Base-by-base conservation (phyloP, 2,113 vertebrate species). In the Hyla sarda region DNA sequence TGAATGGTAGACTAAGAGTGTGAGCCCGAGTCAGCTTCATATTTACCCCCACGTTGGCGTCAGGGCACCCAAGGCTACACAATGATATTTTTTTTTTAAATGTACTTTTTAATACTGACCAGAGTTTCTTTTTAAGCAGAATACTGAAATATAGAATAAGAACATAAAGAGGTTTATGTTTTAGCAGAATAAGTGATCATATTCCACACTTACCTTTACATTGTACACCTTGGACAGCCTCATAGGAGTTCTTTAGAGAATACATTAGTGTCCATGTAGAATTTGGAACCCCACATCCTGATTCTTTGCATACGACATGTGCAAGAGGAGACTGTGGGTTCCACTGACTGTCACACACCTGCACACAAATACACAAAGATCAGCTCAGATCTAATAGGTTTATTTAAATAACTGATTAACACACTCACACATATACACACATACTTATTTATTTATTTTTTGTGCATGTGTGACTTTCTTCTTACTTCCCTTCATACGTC, bases 301-400 rank as follows among this genome's bases (percentile, higher is more conserved):
- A 72, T 86, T 86, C 84, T 32, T 32, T 25, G 32, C 84, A 86
- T 5, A 86, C 65, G 0, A 86, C 84, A 0, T 60, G 47, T 12
- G 84, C 84, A 3, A 86, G 84, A 9, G 76, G 62, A 1, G 84
- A 86, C 6, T 80, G 62, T 17, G 41, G 62, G 21, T 34, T 72
- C 84, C 84, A 86, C 1, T 23, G 65, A 8, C 28, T 16, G 41
- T 86, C 84, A 58, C 84, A 86, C 45, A 80, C 84, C 84, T 86
- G 48, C 9, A 71, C 14, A 79, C 21, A 62, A 79, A 37, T n/a
- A 78, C 21, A 85, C 1, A 69, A 34, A 2, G 30, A 30, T 85
- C 28, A 77, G 2, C n/a, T 3, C 7, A 52, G 28, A n/a, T 48
- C 37, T 73, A 71, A 34, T 10, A 45, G n/a, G n/a, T n/a, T n/a